These are phyloP conservation scores for Pseudolaguvia tuberculata DNA, from an alignment of 2,113 vertebrate genomes.

Conservation along the genomic window DNA sequence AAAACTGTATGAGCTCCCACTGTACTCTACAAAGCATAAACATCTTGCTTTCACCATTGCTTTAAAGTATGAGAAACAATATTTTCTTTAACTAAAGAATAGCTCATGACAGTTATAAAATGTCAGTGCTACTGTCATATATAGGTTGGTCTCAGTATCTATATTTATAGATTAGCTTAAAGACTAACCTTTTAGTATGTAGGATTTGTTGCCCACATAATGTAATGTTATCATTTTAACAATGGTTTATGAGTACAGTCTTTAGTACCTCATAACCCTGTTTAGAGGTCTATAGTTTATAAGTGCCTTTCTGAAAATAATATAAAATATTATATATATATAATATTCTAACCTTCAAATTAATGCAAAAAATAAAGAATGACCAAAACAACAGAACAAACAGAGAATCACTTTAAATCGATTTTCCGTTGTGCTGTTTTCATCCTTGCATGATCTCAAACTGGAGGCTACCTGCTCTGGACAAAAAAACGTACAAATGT, in stretches of 20 bases:
- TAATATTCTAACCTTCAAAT: neutral
- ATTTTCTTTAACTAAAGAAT: neutral
- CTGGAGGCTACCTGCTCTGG: neutral
- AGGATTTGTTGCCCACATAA: neutral
- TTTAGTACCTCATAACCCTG: neutral
- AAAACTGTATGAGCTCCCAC: neutral
- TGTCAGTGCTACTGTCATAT: neutral
- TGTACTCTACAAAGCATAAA: neutral
- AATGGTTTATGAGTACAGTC: neutral
- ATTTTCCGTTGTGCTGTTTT: neutral
- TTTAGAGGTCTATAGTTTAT: neutral
- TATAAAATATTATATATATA: neutral
- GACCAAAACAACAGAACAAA: neutral
- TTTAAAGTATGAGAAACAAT: neutral
- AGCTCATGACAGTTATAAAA: neutral
- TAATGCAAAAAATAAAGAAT: neutral
- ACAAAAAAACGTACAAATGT: too few species aligned
- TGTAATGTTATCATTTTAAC: neutral
- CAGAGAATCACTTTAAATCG: neutral
- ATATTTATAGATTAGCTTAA: conserved; percentile 6
- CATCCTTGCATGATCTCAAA: neutral
- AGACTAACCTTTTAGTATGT: neutral
- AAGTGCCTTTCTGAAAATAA: conserved; percentile 22
- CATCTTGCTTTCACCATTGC: neutral
- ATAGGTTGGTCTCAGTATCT: neutral